Percentiles rank a stretch among this genome's conserved stretches.
Evolutionary conservation across 2,888 invertebrate genomes (phyloP).

Genomic region (Callyntrura sp.): DNA sequence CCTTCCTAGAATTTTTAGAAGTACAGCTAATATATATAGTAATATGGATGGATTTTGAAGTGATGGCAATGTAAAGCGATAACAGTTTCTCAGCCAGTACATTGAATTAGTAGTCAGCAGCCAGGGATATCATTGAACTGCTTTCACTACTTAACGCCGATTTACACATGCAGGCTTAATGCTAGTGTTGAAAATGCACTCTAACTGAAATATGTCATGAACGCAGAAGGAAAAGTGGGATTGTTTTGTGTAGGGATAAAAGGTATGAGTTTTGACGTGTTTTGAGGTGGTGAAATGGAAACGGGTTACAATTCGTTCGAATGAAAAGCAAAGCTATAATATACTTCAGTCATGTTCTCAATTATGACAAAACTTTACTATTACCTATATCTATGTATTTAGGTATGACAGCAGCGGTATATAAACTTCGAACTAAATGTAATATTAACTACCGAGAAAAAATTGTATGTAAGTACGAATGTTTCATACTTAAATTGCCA

Average conservation of each 20-base stretch:
- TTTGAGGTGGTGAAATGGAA: not conserved
- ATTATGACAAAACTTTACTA: not conserved
- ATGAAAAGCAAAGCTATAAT: too few species aligned
- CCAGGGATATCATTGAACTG: too few species aligned
- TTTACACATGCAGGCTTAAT: too few species aligned
- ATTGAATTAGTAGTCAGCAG: not conserved
- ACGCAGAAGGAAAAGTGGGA: not conserved
- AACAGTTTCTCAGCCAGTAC: not conserved
- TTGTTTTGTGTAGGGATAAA: not conserved
- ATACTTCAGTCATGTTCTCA: conserved; percentile 38
- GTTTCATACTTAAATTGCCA: not conserved
- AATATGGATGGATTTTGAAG: too few species aligned
- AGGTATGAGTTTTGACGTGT: not conserved
- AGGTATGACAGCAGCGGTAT: too few species aligned
- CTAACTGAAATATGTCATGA: too few species aligned
- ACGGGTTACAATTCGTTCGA: conserved; percentile 22
- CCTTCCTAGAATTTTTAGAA: too few species aligned
- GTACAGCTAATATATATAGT: too few species aligned
- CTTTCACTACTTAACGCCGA: too few species aligned
- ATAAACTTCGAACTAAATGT: too few species aligned
- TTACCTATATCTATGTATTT: too few species aligned
- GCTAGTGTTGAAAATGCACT: too few species aligned
- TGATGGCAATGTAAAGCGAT: not conserved
- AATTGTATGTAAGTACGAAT: not conserved
- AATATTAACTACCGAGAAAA: not conserved